Percentiles rank a stretch among this genome's conserved stretches.
Evolutionary conservation across 2,797 vertebrate species (phyloP).

Genomic region (Siniperca undulata): DNA sequence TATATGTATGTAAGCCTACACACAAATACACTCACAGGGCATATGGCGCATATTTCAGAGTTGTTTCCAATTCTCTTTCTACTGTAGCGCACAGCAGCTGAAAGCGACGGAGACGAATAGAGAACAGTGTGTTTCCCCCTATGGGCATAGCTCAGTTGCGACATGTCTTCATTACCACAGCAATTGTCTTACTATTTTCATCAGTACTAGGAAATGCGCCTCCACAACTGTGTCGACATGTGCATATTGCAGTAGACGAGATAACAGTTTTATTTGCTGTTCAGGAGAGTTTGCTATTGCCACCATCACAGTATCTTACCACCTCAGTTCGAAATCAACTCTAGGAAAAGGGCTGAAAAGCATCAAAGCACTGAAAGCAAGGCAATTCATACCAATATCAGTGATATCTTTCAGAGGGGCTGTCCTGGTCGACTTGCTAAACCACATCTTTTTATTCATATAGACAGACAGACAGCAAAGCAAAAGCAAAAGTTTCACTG

Average conservation of each 20-base stretch:
- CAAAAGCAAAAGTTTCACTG: conserved; percentile 78
- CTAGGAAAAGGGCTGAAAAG: conserved; percentile 55
- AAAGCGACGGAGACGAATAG: conserved; percentile 66
- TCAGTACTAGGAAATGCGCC: conserved; percentile 63
- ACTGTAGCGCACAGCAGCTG: conserved; percentile 73
- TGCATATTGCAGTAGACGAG: conserved; percentile 43
- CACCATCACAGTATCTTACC: conserved; percentile 33
- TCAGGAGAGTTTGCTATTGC: conserved; percentile 25
- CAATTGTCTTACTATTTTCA: conserved; percentile 78
- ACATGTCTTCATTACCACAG: conserved; percentile 76
- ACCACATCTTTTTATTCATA: conserved; percentile 70
- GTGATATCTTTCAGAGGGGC: conserved; percentile 65
- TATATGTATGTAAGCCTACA: conserved; percentile 53
- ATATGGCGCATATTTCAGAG: conserved; percentile 74
- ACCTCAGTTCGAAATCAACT: conserved; percentile 51
- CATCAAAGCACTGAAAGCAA: conserved; percentile 65
- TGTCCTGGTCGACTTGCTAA: conserved; percentile 68
- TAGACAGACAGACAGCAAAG: conserved; percentile 63
- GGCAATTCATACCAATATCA: conserved; percentile 63
- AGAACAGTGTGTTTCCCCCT: conserved; percentile 75
- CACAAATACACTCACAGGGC: conserved; percentile 49
- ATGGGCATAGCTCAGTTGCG: conserved; percentile 76
- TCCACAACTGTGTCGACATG: conserved; percentile 45
- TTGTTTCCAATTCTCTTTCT: conserved; percentile 81
- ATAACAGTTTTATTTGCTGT: conserved; percentile 47